Base-by-base conservation (phyloP, 1,140 invertebrate genomes). In the Trachymyrmex cornetzi region DNA sequence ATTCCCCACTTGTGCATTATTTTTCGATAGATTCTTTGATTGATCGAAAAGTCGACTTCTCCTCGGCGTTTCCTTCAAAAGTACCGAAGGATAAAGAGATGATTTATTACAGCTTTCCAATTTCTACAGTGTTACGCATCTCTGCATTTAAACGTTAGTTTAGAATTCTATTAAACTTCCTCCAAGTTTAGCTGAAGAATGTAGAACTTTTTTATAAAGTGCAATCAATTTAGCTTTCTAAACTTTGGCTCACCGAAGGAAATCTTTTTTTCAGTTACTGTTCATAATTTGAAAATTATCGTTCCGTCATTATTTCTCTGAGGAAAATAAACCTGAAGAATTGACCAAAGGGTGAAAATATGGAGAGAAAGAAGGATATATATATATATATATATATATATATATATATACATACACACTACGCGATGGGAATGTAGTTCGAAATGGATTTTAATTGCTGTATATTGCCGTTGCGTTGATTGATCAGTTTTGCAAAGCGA, bases 131-230 rank as follows among this genome's bases (percentile, higher is more conserved):
- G 38, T 69, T 69, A 69, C 66, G 38, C 57, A 5, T 61, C 22
- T 59, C 57, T 61, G 22, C 38, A 50, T 24, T 16, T 69, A 44
- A 69, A 12, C 22, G 66, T 69, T 14, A 14, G 48, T 69, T 69
- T 69, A 69, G 66, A 7, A 69, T 50, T 69, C 38, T 69, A 27
- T 69, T 27, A 48, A 69, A 50, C 22, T 69, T 69, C 12, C 38
- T 24, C 38, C 24, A 16, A 67, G 34, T 67, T 67, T 24, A 59
- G 11, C 22, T 14, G 11, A 67, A 48, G 22, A 48, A 16, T 69
- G 22, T 48, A 24, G 5, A 44, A 44, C 9, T 38, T 12, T 9
- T 44, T 50, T 16, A 38, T 50, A 69, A 24, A 69, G 19, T 12
- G 4, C 30, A n/a, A 34, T 67, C 34, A 12, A 69, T 69, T 69